Conservation (phyloP, 2,113 vertebrate species). For the Madoqua kirkii region DNA sequence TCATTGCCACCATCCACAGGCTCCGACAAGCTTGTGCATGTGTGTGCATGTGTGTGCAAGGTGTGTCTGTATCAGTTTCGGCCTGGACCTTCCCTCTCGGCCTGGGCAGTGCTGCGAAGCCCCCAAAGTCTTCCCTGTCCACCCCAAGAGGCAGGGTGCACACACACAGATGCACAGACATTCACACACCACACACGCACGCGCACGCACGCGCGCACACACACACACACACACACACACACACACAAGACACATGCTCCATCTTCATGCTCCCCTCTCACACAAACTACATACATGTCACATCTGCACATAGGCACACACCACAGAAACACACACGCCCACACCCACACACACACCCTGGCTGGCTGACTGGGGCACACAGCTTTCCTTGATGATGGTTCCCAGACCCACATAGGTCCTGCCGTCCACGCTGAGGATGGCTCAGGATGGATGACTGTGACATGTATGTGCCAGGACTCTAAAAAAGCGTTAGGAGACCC, state of each 20-base stretch:
- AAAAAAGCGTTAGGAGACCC: not conserved
- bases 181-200: not conserved
- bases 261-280: not conserved
- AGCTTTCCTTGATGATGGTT: not conserved
- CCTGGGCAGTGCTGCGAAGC: not conserved
- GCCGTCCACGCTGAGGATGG: accelerated
- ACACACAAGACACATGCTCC: not conserved
- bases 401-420: not conserved
- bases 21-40: not conserved
- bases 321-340: not conserved
- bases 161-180: not conserved
- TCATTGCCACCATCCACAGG: not conserved
- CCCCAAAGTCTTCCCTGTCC: accelerated
- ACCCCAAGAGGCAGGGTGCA: not conserved
- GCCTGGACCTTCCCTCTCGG: not conserved
- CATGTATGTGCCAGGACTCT: not conserved
- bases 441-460: not conserved
- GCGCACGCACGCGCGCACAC: accelerated
- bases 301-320: not conserved
- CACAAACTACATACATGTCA: not conserved
- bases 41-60: no score
- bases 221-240: not conserved
- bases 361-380: not conserved
- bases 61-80: not conserved
- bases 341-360: not conserved